Percentiles rank a stretch among this genome's conserved stretches.
phyloP scores from a whole-genome alignment of 2,113 vertebrate genomes.

The Zapornia atra region DNA sequence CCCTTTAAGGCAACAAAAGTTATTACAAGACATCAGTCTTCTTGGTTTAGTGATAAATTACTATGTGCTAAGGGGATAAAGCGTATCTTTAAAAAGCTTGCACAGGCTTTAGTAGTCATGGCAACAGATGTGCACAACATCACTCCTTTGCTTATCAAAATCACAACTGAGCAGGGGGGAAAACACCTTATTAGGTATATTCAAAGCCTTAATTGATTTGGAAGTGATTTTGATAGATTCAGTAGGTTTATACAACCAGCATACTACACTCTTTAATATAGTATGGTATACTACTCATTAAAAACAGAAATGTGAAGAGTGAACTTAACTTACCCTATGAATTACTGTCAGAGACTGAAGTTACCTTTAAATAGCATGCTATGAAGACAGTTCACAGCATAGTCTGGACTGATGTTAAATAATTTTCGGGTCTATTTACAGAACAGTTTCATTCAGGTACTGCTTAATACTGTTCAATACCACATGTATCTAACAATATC shows the following conservation, averaged over 20 bases:
- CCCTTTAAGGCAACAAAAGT: conserved; percentile 76
- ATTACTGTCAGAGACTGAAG: background rate
- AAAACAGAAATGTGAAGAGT: background rate
- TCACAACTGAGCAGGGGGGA: conserved; percentile 73
- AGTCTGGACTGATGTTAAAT: background rate
- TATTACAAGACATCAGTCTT: conserved; percentile 78
- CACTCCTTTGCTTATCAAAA: conserved; percentile 85
- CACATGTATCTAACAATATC: background rate
- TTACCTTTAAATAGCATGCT: background rate
- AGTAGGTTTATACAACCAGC: background rate
- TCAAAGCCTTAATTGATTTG: conserved; percentile 36
- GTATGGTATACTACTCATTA: background rate
- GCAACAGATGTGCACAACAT: conserved; percentile 82
- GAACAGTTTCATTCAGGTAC: background rate
- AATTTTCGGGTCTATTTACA: background rate
- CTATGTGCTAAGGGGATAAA: conserved; percentile 84
- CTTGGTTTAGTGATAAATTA: conserved; percentile 84
- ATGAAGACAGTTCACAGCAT: background rate
- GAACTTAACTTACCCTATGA: background rate
- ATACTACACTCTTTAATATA: background rate
- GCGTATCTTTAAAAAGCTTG: conserved; percentile 79
- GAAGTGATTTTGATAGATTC: background rate
- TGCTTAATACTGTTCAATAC: background rate
- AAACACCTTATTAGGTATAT: conserved; percentile 46
- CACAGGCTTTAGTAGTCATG: conserved; percentile 82